These are phyloP conservation scores for Xestia rhomboidea DNA, from an alignment of 2,888 invertebrate genomes.

Conservation along the genomic window DNA sequence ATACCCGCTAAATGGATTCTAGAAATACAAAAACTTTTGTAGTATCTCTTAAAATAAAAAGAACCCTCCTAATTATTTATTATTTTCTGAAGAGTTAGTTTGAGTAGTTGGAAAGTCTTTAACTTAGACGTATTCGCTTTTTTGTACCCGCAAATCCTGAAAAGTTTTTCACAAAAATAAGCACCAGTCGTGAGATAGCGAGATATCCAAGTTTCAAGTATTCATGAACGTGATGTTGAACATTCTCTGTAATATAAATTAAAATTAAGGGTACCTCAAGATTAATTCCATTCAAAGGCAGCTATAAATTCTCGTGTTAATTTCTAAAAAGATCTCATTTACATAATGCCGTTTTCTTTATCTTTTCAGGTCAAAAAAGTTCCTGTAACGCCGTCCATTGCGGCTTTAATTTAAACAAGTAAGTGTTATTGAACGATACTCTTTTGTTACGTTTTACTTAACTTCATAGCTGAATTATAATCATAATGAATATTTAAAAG, in stretches of 20 bases:
- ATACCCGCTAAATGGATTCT: conserved; percentile 33
- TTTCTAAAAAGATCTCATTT: conserved; percentile 66
- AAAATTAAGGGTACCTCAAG: conserved; percentile 61
- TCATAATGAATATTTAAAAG: conserved; percentile 21
- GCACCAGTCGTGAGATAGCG: conserved; percentile 7
- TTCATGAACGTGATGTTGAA: conserved; percentile 53
- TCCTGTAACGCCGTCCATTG: conserved; percentile 85
- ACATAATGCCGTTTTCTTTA: conserved; percentile 69
- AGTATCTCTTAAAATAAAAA: not conserved
- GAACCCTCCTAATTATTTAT: conserved; percentile 14
- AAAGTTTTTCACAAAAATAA: conserved; percentile 34
- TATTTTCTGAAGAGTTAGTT: conserved; percentile 18
- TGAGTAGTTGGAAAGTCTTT: conserved; percentile 26
- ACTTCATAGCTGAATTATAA: conserved; percentile 15
- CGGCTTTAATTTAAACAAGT: conserved; percentile 85
- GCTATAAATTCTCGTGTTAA: conserved; percentile 70
- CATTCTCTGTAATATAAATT: conserved; percentile 55
- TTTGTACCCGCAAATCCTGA: conserved; percentile 26
- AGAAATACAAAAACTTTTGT: not conserved
- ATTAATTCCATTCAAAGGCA: conserved; percentile 68
- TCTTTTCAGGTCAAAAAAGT: conserved; percentile 85
- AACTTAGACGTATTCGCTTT: conserved; percentile 18
- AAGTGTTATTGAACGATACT: conserved; percentile 68
- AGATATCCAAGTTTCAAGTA: conserved; percentile 52
- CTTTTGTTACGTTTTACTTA: conserved; percentile 28